Evolutionary conservation across 2,797 vertebrate genomes (phyloP).

Genomic region (Emydoidea blandingii): DNA sequence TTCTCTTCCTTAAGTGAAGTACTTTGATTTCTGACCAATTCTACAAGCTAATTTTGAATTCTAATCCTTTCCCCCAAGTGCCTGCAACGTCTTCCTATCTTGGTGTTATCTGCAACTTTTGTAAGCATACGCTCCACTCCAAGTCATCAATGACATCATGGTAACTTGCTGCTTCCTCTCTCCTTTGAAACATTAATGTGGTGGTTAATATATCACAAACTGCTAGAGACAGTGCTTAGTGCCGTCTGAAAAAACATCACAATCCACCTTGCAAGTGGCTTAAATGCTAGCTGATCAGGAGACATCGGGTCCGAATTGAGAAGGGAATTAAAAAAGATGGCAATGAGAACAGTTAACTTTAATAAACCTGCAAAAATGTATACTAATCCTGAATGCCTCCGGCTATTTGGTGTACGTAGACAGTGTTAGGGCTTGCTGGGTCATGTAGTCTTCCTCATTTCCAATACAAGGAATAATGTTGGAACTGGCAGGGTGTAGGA

Average conservation of each 20-base stretch:
- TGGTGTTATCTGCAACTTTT: background rate
- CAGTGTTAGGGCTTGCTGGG: background rate
- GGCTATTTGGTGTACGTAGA: background rate
- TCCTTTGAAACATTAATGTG: background rate
- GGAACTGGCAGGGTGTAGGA: slow-evolving; percentile 13
- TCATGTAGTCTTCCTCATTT: background rate
- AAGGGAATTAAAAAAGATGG: slow-evolving; percentile 43
- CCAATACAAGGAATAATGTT: background rate
- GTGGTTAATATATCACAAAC: slow-evolving; percentile 55
- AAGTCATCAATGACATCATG: background rate
- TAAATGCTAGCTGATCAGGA: slow-evolving; percentile 46
- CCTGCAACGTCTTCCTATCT: background rate
- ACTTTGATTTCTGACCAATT: background rate
- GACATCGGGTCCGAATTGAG: slow-evolving; percentile 18
- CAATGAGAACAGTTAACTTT: slow-evolving; percentile 31
- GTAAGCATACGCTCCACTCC: background rate
- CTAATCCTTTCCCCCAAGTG: background rate
- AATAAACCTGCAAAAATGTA: slow-evolving; percentile 4
- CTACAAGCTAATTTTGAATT: background rate
- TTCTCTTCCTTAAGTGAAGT: background rate
- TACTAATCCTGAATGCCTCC: background rate
- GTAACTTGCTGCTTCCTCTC: background rate
- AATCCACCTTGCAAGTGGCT: slow-evolving; percentile 57
- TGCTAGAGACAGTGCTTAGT: slow-evolving; percentile 18
- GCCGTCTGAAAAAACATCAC: slow-evolving; percentile 49